Percentiles rank a stretch among this genome's conserved stretches.
Conservation (phyloP, 2,113 vertebrate species). For the Myotis lucifugus region DNA sequence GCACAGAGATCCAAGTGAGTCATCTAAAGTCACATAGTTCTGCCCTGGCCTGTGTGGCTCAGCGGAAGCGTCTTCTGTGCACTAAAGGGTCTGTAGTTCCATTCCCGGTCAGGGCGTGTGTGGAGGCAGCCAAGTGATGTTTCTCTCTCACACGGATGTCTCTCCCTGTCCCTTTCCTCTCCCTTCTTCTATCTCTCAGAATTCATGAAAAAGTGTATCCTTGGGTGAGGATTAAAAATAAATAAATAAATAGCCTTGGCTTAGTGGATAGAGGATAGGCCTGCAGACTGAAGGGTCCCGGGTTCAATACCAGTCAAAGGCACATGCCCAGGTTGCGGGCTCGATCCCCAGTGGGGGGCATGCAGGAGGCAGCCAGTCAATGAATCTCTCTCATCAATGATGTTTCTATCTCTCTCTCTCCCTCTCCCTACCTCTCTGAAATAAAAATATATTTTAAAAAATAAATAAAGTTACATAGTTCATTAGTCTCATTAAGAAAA, state of each 20-base stretch:
- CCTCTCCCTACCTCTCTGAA: neutral
- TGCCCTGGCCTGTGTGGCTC: neutral
- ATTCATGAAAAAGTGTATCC: neutral
- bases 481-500: neutral
- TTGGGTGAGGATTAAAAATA: neutral
- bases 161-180: neutral
- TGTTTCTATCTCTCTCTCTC: no score
- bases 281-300: no score
- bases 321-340: no score
- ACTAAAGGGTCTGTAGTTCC: neutral
- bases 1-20: neutral
- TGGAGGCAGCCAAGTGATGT: neutral
- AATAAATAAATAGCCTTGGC: no score
- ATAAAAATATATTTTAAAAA: neutral
- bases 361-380: no score
- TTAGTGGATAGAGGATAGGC: no score
- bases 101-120: neutral
- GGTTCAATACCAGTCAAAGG: no score
- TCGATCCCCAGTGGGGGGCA: no score
- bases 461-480: neutral
- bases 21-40: neutral
- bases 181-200: neutral
- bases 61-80: neutral
- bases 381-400: no score
- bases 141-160: neutral